Percentiles rank a stretch among this genome's conserved stretches.
phyloP scores from a whole-genome alignment of 2,888 invertebrate genomes.

The Ryuthela nishihirai region DNA sequence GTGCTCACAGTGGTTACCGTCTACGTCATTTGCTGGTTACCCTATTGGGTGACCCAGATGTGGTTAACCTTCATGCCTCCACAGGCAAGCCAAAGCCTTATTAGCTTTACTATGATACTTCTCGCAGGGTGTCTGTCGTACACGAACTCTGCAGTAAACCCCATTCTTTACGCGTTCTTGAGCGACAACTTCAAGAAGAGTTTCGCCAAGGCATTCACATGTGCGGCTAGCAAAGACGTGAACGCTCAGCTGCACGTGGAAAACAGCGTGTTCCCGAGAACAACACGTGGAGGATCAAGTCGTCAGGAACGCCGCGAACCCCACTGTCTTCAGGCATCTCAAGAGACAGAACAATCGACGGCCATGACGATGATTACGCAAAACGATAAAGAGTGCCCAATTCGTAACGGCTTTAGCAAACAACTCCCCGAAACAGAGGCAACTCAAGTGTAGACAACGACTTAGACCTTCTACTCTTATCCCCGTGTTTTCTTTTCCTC shows the following conservation, averaged over 20 bases:
- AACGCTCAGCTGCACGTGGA: constrained; percentile 82
- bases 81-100: constrained; percentile 11
- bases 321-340: too few species aligned
- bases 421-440: constrained; percentile 2
- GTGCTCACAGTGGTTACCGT: constrained; percentile 88
- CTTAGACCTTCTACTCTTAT: too few species aligned
- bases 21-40: constrained; percentile 87
- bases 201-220: constrained; percentile 83
- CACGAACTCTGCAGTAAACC: constrained; percentile 90
- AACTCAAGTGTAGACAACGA: constrained; percentile 28
- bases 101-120: constrained; percentile 67
- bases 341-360: constrained; percentile 31
- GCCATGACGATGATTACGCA: constrained; percentile 27
- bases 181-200: constrained; percentile 94
- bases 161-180: constrained; percentile 74
- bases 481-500: too few species aligned
- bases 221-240: constrained; percentile 74
- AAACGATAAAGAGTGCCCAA: constrained; percentile 9
- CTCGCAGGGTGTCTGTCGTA: constrained; percentile 80
- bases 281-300: constrained; percentile 36
- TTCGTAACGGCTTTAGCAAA: constrained; percentile 17
- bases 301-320: constrained; percentile 7
- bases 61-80: constrained; percentile 41
- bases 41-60: constrained; percentile 83
- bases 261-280: constrained; percentile 65